phyloP scores from a whole-genome alignment of 1,140 invertebrate genomes.

The Eufriesea mexicana region DNA sequence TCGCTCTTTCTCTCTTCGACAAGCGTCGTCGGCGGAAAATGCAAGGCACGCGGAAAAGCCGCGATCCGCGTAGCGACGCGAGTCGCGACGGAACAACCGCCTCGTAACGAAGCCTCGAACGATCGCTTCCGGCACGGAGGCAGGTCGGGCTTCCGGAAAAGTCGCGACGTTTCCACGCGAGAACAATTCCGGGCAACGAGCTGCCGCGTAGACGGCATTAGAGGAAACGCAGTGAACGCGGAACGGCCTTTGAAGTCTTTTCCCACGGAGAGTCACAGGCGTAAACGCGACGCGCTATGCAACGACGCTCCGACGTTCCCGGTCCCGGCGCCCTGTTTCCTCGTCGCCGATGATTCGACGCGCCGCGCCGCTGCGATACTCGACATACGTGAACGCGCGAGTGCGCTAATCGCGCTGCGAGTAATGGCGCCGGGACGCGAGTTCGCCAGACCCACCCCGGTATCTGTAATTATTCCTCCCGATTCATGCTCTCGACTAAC shows the following conservation, averaged over 20 bases:
- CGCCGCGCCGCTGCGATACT: not conserved
- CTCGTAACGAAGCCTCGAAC: slow-evolving; percentile 8
- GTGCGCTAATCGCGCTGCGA: slow-evolving; percentile 38
- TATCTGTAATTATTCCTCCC: slow-evolving; percentile 64
- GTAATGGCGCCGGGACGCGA: slow-evolving; percentile 16
- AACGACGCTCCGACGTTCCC: not conserved
- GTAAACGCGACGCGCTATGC: slow-evolving; percentile 15
- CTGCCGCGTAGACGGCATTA: not conserved
- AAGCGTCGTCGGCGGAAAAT: too few relatives aligned
- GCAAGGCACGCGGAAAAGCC: not conserved
- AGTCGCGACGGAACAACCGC: too few relatives aligned
- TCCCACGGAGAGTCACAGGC: not conserved
- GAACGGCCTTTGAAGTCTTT: slow-evolving; percentile 42
- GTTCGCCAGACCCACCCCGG: not conserved
- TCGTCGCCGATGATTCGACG: slow-evolving; percentile 32
- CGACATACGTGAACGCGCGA: slow-evolving; percentile 48
- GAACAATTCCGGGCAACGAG: slow-evolving; percentile 30
- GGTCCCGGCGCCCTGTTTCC: not conserved
- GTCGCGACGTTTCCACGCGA: slow-evolving; percentile 17
- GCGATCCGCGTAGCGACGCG: not conserved
- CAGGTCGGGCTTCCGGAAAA: not conserved
- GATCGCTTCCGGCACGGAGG: slow-evolving; percentile 4
- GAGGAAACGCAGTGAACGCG: slow-evolving; percentile 17
- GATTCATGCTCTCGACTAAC: slow-evolving; percentile 58
- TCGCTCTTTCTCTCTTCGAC: too few relatives aligned